These are phyloP conservation scores for Hecatera dysodea DNA, from an alignment of 2,888 invertebrate genomes.

Conservation along the genomic window DNA sequence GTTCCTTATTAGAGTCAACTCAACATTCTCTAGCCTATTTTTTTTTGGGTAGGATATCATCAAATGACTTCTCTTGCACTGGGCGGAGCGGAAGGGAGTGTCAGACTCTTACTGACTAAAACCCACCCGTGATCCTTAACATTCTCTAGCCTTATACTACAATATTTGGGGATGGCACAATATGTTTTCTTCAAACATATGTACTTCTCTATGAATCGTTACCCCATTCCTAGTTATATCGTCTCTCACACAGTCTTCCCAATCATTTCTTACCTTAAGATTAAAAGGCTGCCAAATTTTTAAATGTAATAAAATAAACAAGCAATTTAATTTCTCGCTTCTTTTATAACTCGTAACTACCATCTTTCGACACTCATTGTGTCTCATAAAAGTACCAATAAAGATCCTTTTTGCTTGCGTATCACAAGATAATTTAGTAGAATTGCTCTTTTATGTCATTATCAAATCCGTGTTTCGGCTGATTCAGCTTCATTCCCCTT, in stretches of 20 bases:
- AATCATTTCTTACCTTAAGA: no score
- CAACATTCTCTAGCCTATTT: no score
- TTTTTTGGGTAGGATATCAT: no score
- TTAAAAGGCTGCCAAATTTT: no score
- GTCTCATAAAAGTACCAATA: constrained; percentile 53
- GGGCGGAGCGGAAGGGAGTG: no score
- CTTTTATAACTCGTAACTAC: constrained; percentile 19
- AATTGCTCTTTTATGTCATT: constrained; percentile 70
- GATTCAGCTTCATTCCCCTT: constrained; percentile 62
- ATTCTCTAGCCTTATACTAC: no score
- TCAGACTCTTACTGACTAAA: no score
- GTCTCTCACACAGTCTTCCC: background rate
- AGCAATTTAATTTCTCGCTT: constrained; percentile 21
- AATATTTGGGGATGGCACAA: background rate
- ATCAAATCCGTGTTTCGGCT: constrained; percentile 65
- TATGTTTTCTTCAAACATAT: background rate
- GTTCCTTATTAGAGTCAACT: no score
- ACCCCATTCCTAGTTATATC: background rate
- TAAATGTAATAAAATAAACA: background rate
- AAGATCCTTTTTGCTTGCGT: constrained; percentile 60
- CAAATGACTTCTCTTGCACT: no score
- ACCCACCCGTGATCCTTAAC: no score
- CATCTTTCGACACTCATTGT: constrained; percentile 37
- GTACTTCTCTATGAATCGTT: background rate
- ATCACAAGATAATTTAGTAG: constrained; percentile 62